Conservation (phyloP, 2,113 vertebrate species). For the Puntigrus tetrazona region DNA sequence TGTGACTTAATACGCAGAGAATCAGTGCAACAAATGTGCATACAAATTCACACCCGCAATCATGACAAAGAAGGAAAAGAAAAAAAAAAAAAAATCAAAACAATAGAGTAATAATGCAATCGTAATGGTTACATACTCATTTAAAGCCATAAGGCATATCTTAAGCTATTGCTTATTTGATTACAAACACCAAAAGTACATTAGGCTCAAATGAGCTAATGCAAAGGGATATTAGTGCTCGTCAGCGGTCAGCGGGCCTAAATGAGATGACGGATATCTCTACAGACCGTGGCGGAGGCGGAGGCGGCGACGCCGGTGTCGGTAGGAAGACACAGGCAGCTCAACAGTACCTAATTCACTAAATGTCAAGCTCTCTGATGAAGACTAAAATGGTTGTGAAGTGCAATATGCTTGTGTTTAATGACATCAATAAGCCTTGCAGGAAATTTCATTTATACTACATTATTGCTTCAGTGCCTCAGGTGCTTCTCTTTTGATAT, state of each 20-base stretch:
- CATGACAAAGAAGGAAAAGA: slow-evolving; percentile 29
- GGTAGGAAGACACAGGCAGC: slow-evolving; percentile 71
- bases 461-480: slow-evolving; percentile 79
- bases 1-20: background rate
- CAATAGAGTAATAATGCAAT: slow-evolving; percentile 50
- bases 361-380: slow-evolving; percentile 81
- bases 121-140: slow-evolving; percentile 53
- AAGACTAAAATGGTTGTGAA: slow-evolving; percentile 81
- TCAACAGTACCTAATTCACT: slow-evolving; percentile 78
- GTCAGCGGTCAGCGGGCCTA: slow-evolving; percentile 75
- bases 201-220: slow-evolving; percentile 68
- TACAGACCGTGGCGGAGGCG: slow-evolving; percentile 70
- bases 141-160: slow-evolving; percentile 48
- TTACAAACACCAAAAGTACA: slow-evolving; percentile 66
- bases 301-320: slow-evolving; percentile 65
- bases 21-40: background rate
- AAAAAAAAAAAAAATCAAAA: background rate
- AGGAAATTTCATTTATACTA: slow-evolving; percentile 80
- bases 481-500: slow-evolving; percentile 72
- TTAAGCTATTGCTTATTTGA: slow-evolving; percentile 66
- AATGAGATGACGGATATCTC: slow-evolving; percentile 79
- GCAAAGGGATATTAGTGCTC: slow-evolving; percentile 63
- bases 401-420: slow-evolving; percentile 81
- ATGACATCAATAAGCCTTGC: slow-evolving; percentile 83
- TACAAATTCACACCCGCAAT: background rate